Evolutionary conservation across 1,140 invertebrate genomes (phyloP).

Genomic region (Palaemon carinicauda): DNA sequence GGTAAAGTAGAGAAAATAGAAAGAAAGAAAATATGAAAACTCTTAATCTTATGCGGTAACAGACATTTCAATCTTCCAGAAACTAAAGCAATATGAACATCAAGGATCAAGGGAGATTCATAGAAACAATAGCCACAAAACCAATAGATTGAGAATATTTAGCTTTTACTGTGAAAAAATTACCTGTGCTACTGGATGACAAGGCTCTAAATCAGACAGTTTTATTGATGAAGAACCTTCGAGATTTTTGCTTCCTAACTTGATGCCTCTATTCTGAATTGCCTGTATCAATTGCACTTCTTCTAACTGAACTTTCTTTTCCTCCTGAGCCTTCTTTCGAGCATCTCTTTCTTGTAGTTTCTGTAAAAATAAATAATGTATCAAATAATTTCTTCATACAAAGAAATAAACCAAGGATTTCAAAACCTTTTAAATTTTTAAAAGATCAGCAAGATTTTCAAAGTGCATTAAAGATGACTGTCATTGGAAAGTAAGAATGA

Average conservation of each 20-base stretch:
- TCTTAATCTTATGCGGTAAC: not conserved
- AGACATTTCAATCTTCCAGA: too few relatives aligned
- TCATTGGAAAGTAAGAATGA: too few relatives aligned
- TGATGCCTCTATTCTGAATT: conserved; percentile 69
- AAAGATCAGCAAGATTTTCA: not conserved
- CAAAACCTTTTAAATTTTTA: too few relatives aligned
- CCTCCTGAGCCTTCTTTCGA: conserved; percentile 63
- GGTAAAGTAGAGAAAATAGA: too few relatives aligned
- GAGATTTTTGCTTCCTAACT: conserved; percentile 60
- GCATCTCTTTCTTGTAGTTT: conserved; percentile 64
- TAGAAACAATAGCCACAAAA: not conserved
- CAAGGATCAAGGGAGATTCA: not conserved
- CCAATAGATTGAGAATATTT: not conserved
- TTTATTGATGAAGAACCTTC: conserved; percentile 25
- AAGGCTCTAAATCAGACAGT: conserved; percentile 70
- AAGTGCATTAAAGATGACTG: too few relatives aligned
- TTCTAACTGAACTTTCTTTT: conserved; percentile 70
- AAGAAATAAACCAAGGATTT: not conserved
- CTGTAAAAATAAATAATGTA: conserved; percentile 60
- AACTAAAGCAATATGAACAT: too few relatives aligned
- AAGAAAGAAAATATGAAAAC: too few relatives aligned
- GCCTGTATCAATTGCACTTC: conserved; percentile 69
- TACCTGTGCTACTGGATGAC: conserved; percentile 70
- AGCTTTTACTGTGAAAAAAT: not conserved
- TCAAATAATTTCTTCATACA: not conserved